Conservation (phyloP, 2,113 vertebrate species). For the Nematolebias whitei region DNA sequence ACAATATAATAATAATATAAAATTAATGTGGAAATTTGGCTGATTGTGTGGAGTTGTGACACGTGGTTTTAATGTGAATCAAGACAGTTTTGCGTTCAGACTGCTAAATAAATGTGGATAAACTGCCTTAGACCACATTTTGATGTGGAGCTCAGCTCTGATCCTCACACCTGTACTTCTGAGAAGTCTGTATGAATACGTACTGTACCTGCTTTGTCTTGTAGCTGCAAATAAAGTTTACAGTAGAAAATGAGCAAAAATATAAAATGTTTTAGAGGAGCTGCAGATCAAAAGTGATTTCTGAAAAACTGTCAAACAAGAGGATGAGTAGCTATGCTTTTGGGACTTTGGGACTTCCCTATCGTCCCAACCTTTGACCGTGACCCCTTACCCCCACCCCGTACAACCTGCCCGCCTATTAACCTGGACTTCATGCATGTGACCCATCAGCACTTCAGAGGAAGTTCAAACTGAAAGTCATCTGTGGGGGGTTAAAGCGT, state of each 20-base stretch:
- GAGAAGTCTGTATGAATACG: not conserved
- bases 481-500: constrained; percentile 73
- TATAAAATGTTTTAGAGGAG: not conserved
- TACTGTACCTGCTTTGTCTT: no score
- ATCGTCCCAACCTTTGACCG: constrained; percentile 68
- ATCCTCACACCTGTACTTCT: not conserved
- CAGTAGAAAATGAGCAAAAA: not conserved
- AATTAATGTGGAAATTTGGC: not conserved
- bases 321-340: constrained; percentile 20
- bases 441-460: constrained; percentile 71
- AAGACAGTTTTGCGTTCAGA: not conserved
- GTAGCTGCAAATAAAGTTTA: not conserved
- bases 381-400: constrained; percentile 40
- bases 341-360: constrained; percentile 65
- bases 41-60: no score
- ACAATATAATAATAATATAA: no score
- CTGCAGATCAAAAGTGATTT: constrained; percentile 29
- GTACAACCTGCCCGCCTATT: constrained; percentile 65
- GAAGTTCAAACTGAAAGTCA: constrained; percentile 61
- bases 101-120: no score
- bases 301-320: constrained; percentile 17
- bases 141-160: not conserved
- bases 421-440: constrained; percentile 71
- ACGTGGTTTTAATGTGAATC: no score
- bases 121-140: no score